A percentile compares a stretch with the other conserved stretches of the same genome.
phyloP scores from a whole-genome alignment of 2,888 invertebrate genomes.

The Aricia artaxerxes region DNA sequence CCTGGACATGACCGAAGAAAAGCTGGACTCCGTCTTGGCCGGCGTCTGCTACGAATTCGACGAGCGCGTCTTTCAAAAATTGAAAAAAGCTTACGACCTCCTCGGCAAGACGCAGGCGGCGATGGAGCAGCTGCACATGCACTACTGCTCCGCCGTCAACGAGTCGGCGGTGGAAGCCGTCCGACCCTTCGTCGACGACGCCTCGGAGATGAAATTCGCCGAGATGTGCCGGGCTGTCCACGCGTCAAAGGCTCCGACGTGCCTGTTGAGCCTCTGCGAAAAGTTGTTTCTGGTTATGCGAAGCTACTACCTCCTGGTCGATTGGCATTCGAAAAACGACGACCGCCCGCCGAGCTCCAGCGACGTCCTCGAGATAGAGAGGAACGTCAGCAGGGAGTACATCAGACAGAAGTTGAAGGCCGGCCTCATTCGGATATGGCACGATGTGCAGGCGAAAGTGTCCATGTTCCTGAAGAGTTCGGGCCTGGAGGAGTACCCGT shows the following conservation, averaged over 20 bases:
- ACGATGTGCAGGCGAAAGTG: slow-evolving; percentile 95
- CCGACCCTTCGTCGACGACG: slow-evolving; percentile 69
- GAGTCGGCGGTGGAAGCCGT: slow-evolving; percentile 85
- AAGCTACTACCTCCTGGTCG: slow-evolving; percentile 88
- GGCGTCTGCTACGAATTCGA: slow-evolving; percentile 89
- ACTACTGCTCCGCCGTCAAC: slow-evolving; percentile 95
- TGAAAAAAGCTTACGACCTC: slow-evolving; percentile 93
- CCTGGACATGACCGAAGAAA: slow-evolving; percentile 93
- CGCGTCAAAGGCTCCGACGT: slow-evolving; percentile 75
- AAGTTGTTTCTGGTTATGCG: slow-evolving; percentile 90
- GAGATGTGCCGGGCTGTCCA: slow-evolving; percentile 86
- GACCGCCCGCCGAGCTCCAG: slow-evolving; percentile 51
- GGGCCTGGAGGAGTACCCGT: slow-evolving; percentile 91
- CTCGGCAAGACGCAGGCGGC: slow-evolving; percentile 95
- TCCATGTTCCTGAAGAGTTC: slow-evolving; percentile 89
- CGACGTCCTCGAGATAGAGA: slow-evolving; percentile 80
- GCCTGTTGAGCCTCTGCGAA: slow-evolving; percentile 92
- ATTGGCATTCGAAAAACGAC: slow-evolving; percentile 85
- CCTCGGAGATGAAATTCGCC: slow-evolving; percentile 82
- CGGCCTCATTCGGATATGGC: slow-evolving; percentile 93
- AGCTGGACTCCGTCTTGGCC: slow-evolving; percentile 91
- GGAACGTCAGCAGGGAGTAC: slow-evolving; percentile 86
- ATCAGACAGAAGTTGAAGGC: slow-evolving; percentile 93
- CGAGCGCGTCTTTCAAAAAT: slow-evolving; percentile 87
- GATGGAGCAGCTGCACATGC: slow-evolving; percentile 97